A percentile compares a stretch with the other conserved stretches of the same genome.
phyloP scores from a whole-genome alignment of 2,113 vertebrate species.

The Peromyscus polionotus region DNA sequence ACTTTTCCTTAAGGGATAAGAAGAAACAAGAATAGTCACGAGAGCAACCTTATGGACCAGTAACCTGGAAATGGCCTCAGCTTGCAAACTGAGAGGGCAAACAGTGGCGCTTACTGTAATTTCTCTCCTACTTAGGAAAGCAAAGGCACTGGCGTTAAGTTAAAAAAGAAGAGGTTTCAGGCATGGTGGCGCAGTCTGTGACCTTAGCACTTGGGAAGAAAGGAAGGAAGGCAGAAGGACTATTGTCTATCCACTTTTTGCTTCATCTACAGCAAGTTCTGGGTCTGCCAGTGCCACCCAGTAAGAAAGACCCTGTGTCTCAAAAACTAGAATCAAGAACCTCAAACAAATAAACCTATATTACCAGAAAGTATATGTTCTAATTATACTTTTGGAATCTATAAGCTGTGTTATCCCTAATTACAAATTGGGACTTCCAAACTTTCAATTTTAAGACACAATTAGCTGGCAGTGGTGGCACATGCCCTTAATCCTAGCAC shows the following conservation, averaged over 20 bases:
- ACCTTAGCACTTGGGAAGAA: not conserved
- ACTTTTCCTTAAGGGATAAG: not conserved
- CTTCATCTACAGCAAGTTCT: not conserved
- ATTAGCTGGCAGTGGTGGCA: not conserved
- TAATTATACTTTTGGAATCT: not conserved
- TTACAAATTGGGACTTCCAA: constrained; percentile 17
- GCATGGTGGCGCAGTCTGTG: not conserved
- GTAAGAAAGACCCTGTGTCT: not conserved
- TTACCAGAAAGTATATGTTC: not conserved
- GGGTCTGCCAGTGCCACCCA: not conserved
- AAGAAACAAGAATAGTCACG: not conserved
- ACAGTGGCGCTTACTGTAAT: not conserved
- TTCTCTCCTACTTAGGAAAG: not conserved
- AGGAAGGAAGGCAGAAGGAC: not conserved
- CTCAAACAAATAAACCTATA: not conserved
- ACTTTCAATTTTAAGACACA: constrained; percentile 7
- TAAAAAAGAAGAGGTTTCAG: not conserved
- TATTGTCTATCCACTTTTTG: no score
- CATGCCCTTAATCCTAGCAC: not conserved
- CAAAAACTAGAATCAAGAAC: not conserved
- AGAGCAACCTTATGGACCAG: not conserved
- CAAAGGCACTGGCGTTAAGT: not conserved
- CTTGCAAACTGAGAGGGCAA: not conserved
- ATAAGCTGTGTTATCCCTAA: not conserved
- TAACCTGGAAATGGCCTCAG: not conserved